These are phyloP conservation scores for Synchiropus splendidus DNA, from an alignment of 2,113 vertebrate species.

Conservation along the genomic window DNA sequence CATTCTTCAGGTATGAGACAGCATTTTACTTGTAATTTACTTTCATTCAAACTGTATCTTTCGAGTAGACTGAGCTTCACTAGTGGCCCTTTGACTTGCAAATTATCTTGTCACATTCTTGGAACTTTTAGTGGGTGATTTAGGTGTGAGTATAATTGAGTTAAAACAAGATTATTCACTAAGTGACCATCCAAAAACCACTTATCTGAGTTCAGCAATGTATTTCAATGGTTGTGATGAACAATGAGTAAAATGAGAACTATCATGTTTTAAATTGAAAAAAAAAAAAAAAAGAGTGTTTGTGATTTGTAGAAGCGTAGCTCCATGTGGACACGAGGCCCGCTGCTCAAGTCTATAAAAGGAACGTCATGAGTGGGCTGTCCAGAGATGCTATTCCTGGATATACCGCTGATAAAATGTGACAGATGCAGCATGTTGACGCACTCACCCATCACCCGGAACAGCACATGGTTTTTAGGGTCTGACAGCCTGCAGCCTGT, in stretches of 20 bases:
- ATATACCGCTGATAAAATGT: constrained; percentile 74
- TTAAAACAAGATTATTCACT: too few relatives aligned
- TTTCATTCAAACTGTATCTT: too few relatives aligned
- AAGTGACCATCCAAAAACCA: too few relatives aligned
- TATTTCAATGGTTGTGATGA: too few relatives aligned
- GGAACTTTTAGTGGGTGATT: too few relatives aligned
- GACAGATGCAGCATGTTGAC: constrained; percentile 87
- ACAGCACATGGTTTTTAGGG: constrained; percentile 18
- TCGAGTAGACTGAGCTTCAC: too few relatives aligned
- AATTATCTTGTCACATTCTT: too few relatives aligned
- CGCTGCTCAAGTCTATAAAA: constrained; percentile 80
- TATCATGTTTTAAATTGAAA: too few relatives aligned
- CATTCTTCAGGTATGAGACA: constrained; percentile 46
- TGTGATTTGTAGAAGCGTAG: constrained; percentile 6
- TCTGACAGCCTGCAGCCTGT: not conserved
- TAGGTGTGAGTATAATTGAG: too few relatives aligned
- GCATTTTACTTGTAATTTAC: too few relatives aligned
- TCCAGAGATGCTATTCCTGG: constrained; percentile 84
- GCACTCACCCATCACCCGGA: constrained; percentile 50
- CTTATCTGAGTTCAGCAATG: too few relatives aligned
- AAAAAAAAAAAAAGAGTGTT: not conserved
- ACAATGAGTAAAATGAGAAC: not conserved
- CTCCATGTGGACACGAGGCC: constrained; percentile 34
- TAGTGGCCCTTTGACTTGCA: too few relatives aligned
- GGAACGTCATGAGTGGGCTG: constrained; percentile 64